Evolutionary conservation across 2,113 vertebrate species (phyloP), one percentile per base, ranked within the genome.

Genomic region (Etheostoma cragini): DNA sequence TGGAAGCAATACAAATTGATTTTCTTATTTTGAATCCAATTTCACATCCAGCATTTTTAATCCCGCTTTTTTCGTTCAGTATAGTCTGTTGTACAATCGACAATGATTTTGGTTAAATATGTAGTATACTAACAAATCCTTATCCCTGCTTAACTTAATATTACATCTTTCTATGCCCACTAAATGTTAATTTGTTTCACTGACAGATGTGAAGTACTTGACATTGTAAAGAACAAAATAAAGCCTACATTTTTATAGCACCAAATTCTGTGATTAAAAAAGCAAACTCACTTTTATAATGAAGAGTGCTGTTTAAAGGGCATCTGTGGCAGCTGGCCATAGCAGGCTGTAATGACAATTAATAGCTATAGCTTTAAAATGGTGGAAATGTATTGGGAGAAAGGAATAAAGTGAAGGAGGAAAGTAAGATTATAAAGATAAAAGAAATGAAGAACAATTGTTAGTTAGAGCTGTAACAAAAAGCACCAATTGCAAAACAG

Each of bases 361-460:
- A 93, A 46, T 4, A 84, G 94, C 33, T 96, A 96, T 2, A 95
- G 96, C 19, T 96, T 94, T 96, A n/a, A 95, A 95, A 54, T 14
- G 16, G 13, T 33, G 58, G 15, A 6, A 21, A 90, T 96, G 49
- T 95, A 96, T 88, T 96, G 93, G 94, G 95, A 96, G 73, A 42
- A 96, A 96, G 94, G 94, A 95, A 54, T 63, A n/a, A 21, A 42
- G 26, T 16, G 52, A 62, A 30, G 15, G 15, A 72, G 17, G 22
- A 33, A 22, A 54, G 64, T 16, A 3, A 58, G 14, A 78, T 62
- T 19, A 46, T 33, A 21, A 56, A 30, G 21, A 15, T 47, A 46
- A 72, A 61, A 60, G 6, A 61, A 61, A 74, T 45, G 3, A 65
- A 68, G 54, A 54, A 61, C 35, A 79, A 57, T 72, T 82, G n/a